These are phyloP conservation scores for Phortica okadai DNA, from an alignment of 2,888 invertebrate species.

Conservation along the genomic window DNA sequence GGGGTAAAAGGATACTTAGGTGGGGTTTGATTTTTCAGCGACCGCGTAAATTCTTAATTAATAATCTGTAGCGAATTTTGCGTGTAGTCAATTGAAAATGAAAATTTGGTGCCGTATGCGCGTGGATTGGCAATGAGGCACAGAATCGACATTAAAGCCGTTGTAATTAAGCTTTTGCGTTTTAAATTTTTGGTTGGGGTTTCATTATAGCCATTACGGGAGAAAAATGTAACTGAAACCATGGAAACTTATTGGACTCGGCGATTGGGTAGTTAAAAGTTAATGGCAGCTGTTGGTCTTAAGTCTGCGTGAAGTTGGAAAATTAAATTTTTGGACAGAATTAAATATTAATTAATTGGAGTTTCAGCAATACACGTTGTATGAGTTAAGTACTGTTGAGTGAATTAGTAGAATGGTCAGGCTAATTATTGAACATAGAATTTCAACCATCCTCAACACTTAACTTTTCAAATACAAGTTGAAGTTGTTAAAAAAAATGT, in stretches of 20 bases:
- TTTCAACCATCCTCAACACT: too few species aligned
- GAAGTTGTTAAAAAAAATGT: too few species aligned
- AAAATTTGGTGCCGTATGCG: constrained; percentile 38
- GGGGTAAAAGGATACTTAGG: constrained; percentile 1
- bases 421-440: too few species aligned
- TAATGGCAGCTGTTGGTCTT: constrained; percentile 61
- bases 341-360: constrained; percentile 66
- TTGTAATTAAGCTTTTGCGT: constrained; percentile 73
- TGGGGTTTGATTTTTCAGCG: constrained; percentile 29
- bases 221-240: constrained; percentile 56
- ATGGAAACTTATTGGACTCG: constrained; percentile 35
- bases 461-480: too few species aligned
- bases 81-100: constrained; percentile 45
- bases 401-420: background rate
- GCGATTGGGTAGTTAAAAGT: constrained; percentile 55
- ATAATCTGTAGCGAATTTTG: constrained; percentile 70
- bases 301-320: constrained; percentile 49
- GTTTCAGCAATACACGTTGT: background rate
- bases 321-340: constrained; percentile 62
- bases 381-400: background rate
- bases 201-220: constrained; percentile 69
- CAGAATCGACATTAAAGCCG: constrained; percentile 70
- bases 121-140: constrained; percentile 68
- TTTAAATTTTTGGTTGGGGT: constrained; percentile 43
- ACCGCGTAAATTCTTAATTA: constrained; percentile 72